Conservation (phyloP, 2,113 vertebrate genomes). For the Azemiops feae region DNA sequence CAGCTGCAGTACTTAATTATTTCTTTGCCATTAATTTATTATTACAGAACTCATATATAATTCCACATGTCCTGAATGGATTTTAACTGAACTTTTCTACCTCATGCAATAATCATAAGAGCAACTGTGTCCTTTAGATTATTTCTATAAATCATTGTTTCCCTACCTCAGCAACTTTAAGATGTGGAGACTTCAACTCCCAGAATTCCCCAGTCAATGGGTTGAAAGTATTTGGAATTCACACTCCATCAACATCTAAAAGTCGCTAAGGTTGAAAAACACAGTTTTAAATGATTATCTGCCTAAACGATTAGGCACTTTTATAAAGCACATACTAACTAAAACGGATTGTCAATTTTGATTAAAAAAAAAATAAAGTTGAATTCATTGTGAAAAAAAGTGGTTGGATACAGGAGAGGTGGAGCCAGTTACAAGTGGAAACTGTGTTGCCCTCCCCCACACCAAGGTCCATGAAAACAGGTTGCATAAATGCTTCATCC, state of each 20-base stretch:
- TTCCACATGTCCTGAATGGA: background rate
- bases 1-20: background rate
- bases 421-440: background rate
- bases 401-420: background rate
- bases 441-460: background rate
- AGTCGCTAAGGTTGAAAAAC: background rate
- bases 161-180: background rate
- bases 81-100: background rate
- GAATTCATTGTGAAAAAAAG: background rate
- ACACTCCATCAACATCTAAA: background rate
- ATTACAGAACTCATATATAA: background rate
- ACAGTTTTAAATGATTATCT: background rate
- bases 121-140: background rate
- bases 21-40: background rate
- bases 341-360: background rate
- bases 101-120: background rate
- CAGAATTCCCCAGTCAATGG: background rate
- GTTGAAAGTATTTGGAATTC: background rate
- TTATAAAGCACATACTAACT: background rate
- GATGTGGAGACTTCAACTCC: background rate
- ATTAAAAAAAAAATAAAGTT: background rate
- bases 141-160: background rate
- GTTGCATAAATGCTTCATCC: background rate
- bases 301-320: background rate
- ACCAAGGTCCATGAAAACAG: background rate